phyloP scores from a whole-genome alignment of 2,797 vertebrate genomes.

The Pelobates cultripes region DNA sequence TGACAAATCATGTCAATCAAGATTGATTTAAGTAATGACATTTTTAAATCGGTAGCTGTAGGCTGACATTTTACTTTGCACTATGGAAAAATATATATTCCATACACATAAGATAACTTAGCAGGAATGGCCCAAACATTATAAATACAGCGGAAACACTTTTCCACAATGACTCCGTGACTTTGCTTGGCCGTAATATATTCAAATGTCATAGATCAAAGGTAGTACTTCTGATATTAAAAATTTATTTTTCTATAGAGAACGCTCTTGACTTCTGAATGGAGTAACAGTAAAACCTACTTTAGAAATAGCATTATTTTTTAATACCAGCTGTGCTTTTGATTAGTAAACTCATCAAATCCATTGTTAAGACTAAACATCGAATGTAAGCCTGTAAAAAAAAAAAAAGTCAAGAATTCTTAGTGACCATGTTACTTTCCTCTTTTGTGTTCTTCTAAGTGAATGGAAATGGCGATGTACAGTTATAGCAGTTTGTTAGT shows the following conservation, averaged over 20 bases:
- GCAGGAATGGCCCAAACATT: conserved; percentile 55
- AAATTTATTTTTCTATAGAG: conserved; percentile 43
- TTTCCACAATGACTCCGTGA: conserved; percentile 19
- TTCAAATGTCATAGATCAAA: conserved; percentile 49
- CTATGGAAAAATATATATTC: conserved; percentile 46
- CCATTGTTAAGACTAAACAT: background rate
- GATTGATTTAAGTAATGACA: too few species aligned
- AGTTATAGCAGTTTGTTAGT: too few species aligned
- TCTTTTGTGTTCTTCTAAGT: too few species aligned
- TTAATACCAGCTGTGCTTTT: background rate
- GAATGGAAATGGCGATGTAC: too few species aligned
- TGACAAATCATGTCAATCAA: too few species aligned
- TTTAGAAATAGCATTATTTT: conserved; percentile 4
- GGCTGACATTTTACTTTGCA: conserved; percentile 31
- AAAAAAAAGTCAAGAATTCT: conserved; percentile 29
- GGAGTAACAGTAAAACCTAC: fast-evolving
- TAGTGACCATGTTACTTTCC: too few species aligned
- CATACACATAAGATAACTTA: conserved; percentile 52
- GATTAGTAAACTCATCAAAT: background rate
- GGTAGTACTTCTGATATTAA: conserved; percentile 34
- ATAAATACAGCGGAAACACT: conserved; percentile 55
- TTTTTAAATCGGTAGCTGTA: background rate
- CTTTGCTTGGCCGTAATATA: conserved; percentile 42
- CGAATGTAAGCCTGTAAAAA: background rate
- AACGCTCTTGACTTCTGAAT: background rate